A percentile compares a stretch with the other conserved stretches of the same genome.
Conservation (phyloP, 92 coral and sea anemone species). For the Actinostola sp. region DNA sequence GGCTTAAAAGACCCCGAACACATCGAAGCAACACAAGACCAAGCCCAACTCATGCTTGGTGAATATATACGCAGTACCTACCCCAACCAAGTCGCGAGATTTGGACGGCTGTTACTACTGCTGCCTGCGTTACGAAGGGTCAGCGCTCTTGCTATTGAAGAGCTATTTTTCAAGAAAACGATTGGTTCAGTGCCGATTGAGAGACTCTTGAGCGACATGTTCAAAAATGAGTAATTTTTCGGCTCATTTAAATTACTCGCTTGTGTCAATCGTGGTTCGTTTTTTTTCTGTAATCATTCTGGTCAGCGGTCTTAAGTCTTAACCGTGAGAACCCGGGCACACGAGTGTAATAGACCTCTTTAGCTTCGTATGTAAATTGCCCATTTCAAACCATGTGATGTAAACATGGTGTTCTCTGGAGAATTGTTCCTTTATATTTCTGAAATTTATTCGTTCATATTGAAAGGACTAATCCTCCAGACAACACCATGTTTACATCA, state of each 20-base stretch:
- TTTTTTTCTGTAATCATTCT: background rate
- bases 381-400: too few relatives aligned
- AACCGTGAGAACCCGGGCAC: too few relatives aligned
- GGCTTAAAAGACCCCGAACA: slow-evolving; percentile 90
- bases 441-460: too few relatives aligned
- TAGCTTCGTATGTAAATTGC: too few relatives aligned
- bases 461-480: too few relatives aligned
- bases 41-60: slow-evolving; percentile 91
- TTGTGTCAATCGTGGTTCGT: background rate
- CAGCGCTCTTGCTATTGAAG: slow-evolving; percentile 83
- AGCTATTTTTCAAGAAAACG: slow-evolving; percentile 89
- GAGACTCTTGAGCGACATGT: slow-evolving; percentile 86
- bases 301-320: background rate
- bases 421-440: too few relatives aligned
- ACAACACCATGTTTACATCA: too few relatives aligned
- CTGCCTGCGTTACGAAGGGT: slow-evolving; percentile 83
- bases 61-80: slow-evolving; percentile 82
- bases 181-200: slow-evolving; percentile 95
- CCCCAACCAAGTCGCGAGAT: slow-evolving; percentile 82
- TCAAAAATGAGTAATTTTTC: slow-evolving; percentile 63
- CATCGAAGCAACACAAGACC: slow-evolving; percentile 88
- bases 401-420: too few relatives aligned
- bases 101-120: slow-evolving; percentile 86
- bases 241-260: background rate
- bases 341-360: too few relatives aligned